Base-by-base conservation (phyloP, 2,113 vertebrate species). In the Cynopterus brachyotis region DNA sequence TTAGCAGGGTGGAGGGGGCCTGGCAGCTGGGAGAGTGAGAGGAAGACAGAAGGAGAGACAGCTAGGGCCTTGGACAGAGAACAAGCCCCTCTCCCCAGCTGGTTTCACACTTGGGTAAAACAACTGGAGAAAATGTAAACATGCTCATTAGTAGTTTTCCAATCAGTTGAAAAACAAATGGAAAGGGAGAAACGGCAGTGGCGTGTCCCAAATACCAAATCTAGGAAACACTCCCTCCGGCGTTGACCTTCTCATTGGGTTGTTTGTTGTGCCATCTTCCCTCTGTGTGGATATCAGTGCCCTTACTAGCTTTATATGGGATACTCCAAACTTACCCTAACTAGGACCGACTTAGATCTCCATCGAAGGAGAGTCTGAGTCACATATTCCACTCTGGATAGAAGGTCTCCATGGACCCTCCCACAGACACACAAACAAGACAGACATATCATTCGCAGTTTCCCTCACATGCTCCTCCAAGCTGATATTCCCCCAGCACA, bases 101-200 rank as follows among this genome's bases (percentile, higher is more conserved):
- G 88, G 55, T 89, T 94, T 95, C 47, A 70, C 42, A 81, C 84
- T 90, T 64, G 94, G 72, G 87, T 92, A 95, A 96, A 85, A 92
- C 90, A 93, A 96, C 60, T 47, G 80, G n/a, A 92, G 94, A 87
- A 94, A 91, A 95, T 85, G 90, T 89, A 94, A 97, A 96, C 95
- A 97, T 0, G 0, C 30, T 94, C 93, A 95, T 96, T 92, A 96
- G 93, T 60, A 72, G 55, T 96, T 92, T 96, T 94, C 81, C 84
- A 92, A 96, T 96, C 88, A 90, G 88, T 55, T 88, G 76, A 80
- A 91, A 97, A 97, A 88, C 84, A 90, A 97, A 92, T 73, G 78
- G 91, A 45, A 78, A 88, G 94, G 70, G 53, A 90, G 89, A 94
- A 79, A 92, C 62, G 79, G 86, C 94, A 95, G 84, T 12, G 62